Evolutionary conservation across 2,888 invertebrate genomes (phyloP).

Genomic region (Heliconius cydno): DNA sequence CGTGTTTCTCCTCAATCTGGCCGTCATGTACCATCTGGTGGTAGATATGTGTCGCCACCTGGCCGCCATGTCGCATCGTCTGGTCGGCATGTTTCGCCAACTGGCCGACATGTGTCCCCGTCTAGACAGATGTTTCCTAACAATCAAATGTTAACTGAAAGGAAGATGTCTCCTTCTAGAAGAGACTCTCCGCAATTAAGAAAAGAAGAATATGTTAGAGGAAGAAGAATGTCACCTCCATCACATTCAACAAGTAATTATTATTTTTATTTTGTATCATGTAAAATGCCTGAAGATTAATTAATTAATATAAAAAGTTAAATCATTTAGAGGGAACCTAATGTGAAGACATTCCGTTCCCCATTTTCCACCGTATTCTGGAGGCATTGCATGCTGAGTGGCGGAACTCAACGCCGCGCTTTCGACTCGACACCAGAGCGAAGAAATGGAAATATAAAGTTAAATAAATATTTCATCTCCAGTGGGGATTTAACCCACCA

Average conservation of each 20-base stretch:
- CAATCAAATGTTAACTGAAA: conserved; percentile 41
- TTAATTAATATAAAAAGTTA: no score
- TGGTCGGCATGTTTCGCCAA: conserved; percentile 41
- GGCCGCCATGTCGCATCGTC: conserved; percentile 45
- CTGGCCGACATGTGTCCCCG: conserved; percentile 33
- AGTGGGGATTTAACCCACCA: no score
- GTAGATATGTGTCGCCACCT: conserved; percentile 50
- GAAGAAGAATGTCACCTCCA: conserved; percentile 34
- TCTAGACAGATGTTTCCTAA: conserved; percentile 33
- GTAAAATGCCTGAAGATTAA: not conserved
- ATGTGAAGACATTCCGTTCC: no score
- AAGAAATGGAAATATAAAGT: no score
- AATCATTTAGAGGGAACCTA: no score
- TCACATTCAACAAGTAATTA: conserved; percentile 31
- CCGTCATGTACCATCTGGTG: conserved; percentile 28
- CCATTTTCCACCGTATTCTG: no score
- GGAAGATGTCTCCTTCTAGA: conserved; percentile 48
- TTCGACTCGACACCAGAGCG: no score
- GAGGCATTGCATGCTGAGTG: no score
- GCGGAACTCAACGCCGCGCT: no score
- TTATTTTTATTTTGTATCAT: not conserved
- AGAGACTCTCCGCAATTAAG: conserved; percentile 35
- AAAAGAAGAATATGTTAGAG: conserved; percentile 36
- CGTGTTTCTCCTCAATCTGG: conserved; percentile 33
- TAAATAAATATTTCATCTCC: not conserved